Percentiles rank a stretch among this genome's conserved stretches.
Evolutionary conservation across 2,888 invertebrate species (phyloP).

Genomic region (Scaeva pyrastri): DNA sequence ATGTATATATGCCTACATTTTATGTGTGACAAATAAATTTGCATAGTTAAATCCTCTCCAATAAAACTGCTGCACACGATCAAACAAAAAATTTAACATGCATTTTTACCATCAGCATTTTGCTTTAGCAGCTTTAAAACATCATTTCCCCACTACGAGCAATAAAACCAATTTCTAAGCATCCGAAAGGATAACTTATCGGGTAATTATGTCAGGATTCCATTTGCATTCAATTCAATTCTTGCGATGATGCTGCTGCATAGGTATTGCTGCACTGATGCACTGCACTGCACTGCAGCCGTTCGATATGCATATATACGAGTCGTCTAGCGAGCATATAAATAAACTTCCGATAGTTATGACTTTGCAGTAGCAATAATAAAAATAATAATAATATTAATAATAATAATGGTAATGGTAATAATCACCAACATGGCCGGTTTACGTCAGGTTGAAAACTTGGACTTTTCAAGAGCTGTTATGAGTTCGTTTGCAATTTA

Average conservation of each 20-base stretch:
- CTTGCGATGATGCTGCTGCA: not conserved
- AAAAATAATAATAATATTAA: constrained; percentile 48
- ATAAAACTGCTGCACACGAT: constrained; percentile 32
- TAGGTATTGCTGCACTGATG: too few species aligned
- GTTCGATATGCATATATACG: not conserved
- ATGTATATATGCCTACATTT: not conserved
- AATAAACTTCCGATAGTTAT: constrained; percentile 67
- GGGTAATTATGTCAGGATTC: constrained; percentile 74
- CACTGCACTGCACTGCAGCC: too few species aligned
- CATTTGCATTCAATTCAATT: constrained; percentile 73
- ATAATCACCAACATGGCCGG: constrained; percentile 69
- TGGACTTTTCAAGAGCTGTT: constrained; percentile 16
- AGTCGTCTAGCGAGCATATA: not conserved
- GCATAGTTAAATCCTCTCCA: constrained; percentile 44
- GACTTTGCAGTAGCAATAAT: constrained; percentile 61
- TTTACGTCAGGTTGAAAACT: constrained; percentile 48
- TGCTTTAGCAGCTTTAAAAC: constrained; percentile 40
- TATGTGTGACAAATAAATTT: constrained; percentile 49
- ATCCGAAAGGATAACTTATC: constrained; percentile 73
- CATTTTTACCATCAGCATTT: constrained; percentile 59
- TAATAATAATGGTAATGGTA: constrained; percentile 68
- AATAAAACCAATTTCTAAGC: constrained; percentile 71
- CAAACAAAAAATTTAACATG: constrained; percentile 58
- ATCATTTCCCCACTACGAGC: constrained; percentile 4
- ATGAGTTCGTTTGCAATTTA: constrained; percentile 59